phyloP scores from a whole-genome alignment of 2,113 vertebrate genomes.

The Apodemus sylvaticus region DNA sequence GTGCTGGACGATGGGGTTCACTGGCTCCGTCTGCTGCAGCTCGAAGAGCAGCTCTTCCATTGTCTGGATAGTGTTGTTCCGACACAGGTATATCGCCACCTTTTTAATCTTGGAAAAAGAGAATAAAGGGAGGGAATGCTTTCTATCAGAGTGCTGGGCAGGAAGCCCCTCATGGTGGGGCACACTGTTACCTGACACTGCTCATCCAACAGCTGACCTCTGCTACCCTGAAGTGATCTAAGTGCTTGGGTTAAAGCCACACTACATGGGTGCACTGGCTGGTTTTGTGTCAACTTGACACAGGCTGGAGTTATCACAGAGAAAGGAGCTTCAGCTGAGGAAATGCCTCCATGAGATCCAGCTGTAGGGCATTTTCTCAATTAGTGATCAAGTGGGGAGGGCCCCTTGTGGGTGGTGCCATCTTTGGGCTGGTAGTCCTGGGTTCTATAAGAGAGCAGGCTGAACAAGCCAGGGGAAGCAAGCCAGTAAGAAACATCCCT shows the following conservation, averaged over 20 bases:
- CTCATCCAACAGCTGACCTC: accelerated
- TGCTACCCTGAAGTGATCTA: neutral
- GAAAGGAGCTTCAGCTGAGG: no score
- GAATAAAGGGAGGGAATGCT: neutral
- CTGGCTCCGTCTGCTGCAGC: constrained; percentile 97
- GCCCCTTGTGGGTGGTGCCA: no score
- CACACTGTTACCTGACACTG: accelerated
- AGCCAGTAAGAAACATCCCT: no score
- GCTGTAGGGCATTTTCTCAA: no score
- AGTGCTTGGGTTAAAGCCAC: neutral
- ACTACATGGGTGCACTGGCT: no score
- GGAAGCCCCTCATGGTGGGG: neutral
- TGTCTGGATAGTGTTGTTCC: constrained; percentile 98
- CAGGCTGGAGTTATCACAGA: no score
- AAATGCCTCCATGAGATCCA: no score
- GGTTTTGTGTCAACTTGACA: no score
- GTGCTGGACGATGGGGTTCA: constrained; percentile 97
- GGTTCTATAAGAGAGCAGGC: no score
- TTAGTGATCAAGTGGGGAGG: no score
- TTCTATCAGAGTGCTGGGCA: accelerated
- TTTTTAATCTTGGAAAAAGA: constrained; percentile 93
- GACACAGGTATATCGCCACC: constrained; percentile 96
- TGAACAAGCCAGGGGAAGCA: no score
- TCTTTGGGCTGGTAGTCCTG: no score
- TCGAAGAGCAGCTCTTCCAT: constrained; percentile 99